These are phyloP conservation scores for Alloplasta piceator DNA, from an alignment of 2,888 invertebrate genomes.

Conservation along the genomic window DNA sequence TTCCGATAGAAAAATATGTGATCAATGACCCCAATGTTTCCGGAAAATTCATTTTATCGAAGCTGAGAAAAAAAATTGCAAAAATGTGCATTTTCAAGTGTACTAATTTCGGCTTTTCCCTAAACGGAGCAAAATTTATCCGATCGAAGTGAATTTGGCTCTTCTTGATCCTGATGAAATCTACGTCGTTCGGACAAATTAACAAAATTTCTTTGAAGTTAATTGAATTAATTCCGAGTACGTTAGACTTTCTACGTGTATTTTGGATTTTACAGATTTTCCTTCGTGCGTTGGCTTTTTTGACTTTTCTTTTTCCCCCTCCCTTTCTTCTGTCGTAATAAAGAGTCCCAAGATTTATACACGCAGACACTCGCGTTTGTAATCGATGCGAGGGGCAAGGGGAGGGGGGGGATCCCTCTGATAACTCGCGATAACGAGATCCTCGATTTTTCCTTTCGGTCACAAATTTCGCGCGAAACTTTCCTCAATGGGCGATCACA, in stretches of 20 bases:
- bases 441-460: background rate
- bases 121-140: too few relatives aligned
- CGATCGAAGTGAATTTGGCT: background rate
- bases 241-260: conserved; percentile 4
- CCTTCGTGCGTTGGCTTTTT: conserved; percentile 33
- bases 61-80: too few relatives aligned
- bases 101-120: too few relatives aligned
- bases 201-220: background rate
- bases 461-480: conserved; percentile 7
- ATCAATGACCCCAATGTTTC: too few relatives aligned
- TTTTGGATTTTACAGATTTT: conserved; percentile 31
- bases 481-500: conserved; percentile 5
- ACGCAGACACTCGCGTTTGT: conserved; percentile 61
- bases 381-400: conserved; percentile 63
- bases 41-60: too few relatives aligned
- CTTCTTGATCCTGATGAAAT: background rate
- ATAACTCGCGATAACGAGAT: conserved; percentile 22
- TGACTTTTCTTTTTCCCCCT: background rate
- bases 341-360: conserved; percentile 61
- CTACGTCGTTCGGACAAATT: background rate
- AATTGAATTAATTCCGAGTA: background rate
- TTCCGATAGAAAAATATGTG: too few relatives aligned
- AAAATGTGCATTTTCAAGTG: too few relatives aligned
- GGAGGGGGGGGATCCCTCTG: background rate
- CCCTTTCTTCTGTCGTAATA: conserved; percentile 52